Conservation (phyloP, 2,113 vertebrate genomes). For the Labeo rohita region DNA sequence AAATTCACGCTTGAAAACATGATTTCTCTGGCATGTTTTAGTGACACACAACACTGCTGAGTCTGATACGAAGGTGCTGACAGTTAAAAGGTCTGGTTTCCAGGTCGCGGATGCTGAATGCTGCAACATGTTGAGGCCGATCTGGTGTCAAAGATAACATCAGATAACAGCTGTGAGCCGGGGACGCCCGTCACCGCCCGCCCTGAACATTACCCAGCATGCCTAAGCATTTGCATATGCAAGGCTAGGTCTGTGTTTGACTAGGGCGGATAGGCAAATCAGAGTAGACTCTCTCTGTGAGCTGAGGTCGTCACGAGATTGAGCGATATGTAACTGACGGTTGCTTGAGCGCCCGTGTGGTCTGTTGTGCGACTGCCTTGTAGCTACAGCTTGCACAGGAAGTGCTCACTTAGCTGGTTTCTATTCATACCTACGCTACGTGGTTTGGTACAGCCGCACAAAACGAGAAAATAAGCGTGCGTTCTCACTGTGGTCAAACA, state of each 20-base stretch:
- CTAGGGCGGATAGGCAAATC: conserved; percentile 50
- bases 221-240: conserved; percentile 49
- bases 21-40: background rate
- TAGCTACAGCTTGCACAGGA: conserved; percentile 17
- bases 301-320: conserved; percentile 32
- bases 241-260: conserved; percentile 16
- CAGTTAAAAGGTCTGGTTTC: conserved; percentile 47
- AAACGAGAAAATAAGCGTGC: background rate
- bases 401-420: conserved; percentile 51
- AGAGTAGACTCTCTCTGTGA: conserved; percentile 6
- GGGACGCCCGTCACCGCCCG: conserved; percentile 9
- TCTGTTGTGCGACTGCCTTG: conserved; percentile 28
- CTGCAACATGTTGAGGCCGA: conserved; percentile 45
- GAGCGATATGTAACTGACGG: conserved; percentile 53
- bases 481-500: conserved; percentile 7
- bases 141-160: conserved; percentile 49
- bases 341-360: conserved; percentile 1
- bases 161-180: conserved; percentile 34
- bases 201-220: conserved; percentile 24
- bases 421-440: conserved; percentile 43
- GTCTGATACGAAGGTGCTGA: conserved; percentile 17
- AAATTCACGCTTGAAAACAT: background rate
- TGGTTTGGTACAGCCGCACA: background rate
- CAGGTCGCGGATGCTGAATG: conserved; percentile 47
- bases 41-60: background rate